These are phyloP conservation scores for Pogonognathellus flavescens DNA, from an alignment of 1,140 invertebrate genomes.

Conservation along the genomic window DNA sequence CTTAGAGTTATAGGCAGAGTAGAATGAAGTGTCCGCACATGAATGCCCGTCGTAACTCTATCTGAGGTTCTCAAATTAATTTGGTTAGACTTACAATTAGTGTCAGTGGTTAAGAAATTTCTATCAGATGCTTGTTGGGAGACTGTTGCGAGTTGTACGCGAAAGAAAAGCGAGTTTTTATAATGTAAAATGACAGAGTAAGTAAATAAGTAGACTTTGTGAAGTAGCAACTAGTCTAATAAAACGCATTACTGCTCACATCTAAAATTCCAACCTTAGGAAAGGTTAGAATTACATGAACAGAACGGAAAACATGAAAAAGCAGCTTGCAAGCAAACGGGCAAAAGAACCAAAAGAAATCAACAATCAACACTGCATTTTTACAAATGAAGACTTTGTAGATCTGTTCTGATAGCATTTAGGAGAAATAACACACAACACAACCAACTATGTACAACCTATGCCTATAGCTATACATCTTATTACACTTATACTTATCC, in stretches of 20 bases:
- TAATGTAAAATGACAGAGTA: conserved; percentile 38
- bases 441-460: no score
- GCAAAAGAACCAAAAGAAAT: conserved; percentile 15
- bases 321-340: conserved; percentile 35
- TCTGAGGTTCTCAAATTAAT: conserved; percentile 36
- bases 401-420: conserved; percentile 33
- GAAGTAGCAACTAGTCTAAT: neutral
- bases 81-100: conserved; percentile 34
- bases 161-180: conserved; percentile 40
- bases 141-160: neutral
- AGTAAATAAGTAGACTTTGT: conserved; percentile 22
- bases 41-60: neutral
- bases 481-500: no score
- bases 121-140: conserved; percentile 3
- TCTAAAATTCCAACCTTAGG: neutral
- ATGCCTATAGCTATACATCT: no score
- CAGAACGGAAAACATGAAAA: conserved; percentile 32
- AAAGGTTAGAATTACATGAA: neutral
- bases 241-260: no score
- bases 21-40: no score
- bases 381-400: conserved; percentile 49
- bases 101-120: conserved; percentile 34
- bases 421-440: conserved; percentile 17
- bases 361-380: conserved; percentile 41
- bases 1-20: no score